phyloP scores from a whole-genome alignment of 2,888 invertebrate species.

The Dicycla oo region DNA sequence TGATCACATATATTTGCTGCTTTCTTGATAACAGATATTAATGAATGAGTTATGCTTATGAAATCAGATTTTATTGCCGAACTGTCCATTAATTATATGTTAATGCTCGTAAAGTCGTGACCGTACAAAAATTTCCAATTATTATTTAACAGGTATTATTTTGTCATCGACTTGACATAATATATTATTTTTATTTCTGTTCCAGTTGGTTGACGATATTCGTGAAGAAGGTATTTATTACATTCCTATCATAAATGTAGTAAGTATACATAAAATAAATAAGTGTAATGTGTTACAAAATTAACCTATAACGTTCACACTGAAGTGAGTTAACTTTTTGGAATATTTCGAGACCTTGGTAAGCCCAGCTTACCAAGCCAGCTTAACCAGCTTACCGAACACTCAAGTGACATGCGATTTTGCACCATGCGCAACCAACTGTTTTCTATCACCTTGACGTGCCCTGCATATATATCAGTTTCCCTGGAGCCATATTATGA shows the following conservation, averaged over 20 bases:
- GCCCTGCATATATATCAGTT: background rate
- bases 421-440: background rate
- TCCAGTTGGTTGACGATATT: constrained; percentile 81
- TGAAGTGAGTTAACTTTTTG: background rate
- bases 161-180: background rate
- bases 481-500: no score
- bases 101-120: no score
- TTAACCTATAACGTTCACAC: background rate
- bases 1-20: no score
- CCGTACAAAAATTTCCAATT: background rate
- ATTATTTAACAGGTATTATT: background rate
- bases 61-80: background rate
- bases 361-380: no score
- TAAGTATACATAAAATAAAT: background rate
- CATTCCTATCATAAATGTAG: constrained; percentile 1
- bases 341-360: background rate
- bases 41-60: background rate
- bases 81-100: background rate
- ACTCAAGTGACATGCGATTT: background rate
- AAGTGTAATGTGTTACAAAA: background rate
- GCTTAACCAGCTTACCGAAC: background rate
- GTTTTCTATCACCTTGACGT: background rate
- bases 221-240: constrained; percentile 77
- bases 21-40: no score
- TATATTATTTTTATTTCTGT: constrained; percentile 57